These are phyloP conservation scores for Pseudanteris insignis DNA, from an alignment of 2,888 invertebrate genomes.

Conservation along the genomic window DNA sequence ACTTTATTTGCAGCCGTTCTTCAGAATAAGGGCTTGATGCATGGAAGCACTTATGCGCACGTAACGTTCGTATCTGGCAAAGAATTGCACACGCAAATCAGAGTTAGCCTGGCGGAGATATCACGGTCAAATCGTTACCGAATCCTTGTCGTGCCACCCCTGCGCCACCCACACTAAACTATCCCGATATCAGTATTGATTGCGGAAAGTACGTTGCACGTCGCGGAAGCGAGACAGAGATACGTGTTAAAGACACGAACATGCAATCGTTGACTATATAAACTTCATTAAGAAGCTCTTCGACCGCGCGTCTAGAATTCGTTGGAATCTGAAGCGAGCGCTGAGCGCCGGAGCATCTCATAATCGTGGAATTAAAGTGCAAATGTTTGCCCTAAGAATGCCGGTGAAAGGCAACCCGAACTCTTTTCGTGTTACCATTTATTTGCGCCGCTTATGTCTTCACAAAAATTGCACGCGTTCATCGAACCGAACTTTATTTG, in stretches of 20 bases:
- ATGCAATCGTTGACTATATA: conserved; percentile 23
- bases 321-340: conserved; percentile 8
- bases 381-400: conserved; percentile 16
- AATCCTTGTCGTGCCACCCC: conserved; percentile 50
- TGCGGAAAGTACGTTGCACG: conserved; percentile 33
- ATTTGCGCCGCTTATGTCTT: conserved; percentile 1
- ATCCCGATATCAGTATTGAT: conserved; percentile 44
- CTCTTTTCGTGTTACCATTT: conserved; percentile 7
- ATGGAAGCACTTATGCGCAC: neutral
- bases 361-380: conserved; percentile 10
- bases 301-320: conserved; percentile 7
- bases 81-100: conserved; percentile 48
- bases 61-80: conserved; percentile 1
- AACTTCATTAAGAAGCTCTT: conserved; percentile 24
- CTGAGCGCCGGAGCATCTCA: conserved; percentile 9
- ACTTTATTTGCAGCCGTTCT: too few species aligned
- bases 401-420: conserved; percentile 7
- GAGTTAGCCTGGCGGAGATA: conserved; percentile 51
- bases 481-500: conserved; percentile 8
- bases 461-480: neutral
- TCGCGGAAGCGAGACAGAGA: conserved; percentile 17
- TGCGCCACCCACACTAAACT: conserved; percentile 37
- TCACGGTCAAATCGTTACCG: conserved; percentile 53
- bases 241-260: conserved; percentile 24
- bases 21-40: too few species aligned